phyloP scores from a whole-genome alignment of 2,888 invertebrate species.

The Portevinia maculata region DNA sequence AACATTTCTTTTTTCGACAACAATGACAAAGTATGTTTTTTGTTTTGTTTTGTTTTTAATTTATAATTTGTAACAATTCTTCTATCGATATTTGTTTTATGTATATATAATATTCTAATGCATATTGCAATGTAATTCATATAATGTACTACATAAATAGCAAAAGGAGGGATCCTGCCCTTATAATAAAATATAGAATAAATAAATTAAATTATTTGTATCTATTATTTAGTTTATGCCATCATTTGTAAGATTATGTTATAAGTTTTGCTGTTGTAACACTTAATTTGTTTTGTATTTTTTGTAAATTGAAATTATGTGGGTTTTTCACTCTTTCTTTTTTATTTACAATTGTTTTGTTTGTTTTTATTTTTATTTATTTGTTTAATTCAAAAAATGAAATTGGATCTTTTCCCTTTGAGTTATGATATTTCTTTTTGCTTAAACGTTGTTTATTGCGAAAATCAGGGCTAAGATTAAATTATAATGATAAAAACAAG shows the following conservation, averaged over 20 bases:
- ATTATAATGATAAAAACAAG: conserved; percentile 18
- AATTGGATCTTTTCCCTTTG: conserved; percentile 65
- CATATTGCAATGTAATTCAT: conserved; percentile 67
- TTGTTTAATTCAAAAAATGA: conserved; percentile 72
- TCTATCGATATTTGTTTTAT: conserved; percentile 55
- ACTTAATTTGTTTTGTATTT: conserved; percentile 75
- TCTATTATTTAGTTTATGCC: conserved; percentile 58
- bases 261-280: conserved; percentile 81
- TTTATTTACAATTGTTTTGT: conserved; percentile 72
- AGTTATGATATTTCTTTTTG: conserved; percentile 36
- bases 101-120: conserved; percentile 62
- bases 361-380: conserved; percentile 65
- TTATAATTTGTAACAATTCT: conserved; percentile 66
- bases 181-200: conserved; percentile 74
- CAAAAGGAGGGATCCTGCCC: conserved; percentile 75
- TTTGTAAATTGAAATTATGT: conserved; percentile 63
- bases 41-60: conserved; percentile 22
- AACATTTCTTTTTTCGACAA: conserved; percentile 49
- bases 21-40: conserved; percentile 54
- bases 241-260: conserved; percentile 53
- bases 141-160: conserved; percentile 73
- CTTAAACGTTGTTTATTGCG: conserved; percentile 52
- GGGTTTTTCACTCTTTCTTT: conserved; percentile 71
- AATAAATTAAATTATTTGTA: conserved; percentile 73
- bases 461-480: conserved; percentile 39